Evolutionary conservation across 2,797 vertebrate species (phyloP).

Genomic region (Gobio occitaniae): DNA sequence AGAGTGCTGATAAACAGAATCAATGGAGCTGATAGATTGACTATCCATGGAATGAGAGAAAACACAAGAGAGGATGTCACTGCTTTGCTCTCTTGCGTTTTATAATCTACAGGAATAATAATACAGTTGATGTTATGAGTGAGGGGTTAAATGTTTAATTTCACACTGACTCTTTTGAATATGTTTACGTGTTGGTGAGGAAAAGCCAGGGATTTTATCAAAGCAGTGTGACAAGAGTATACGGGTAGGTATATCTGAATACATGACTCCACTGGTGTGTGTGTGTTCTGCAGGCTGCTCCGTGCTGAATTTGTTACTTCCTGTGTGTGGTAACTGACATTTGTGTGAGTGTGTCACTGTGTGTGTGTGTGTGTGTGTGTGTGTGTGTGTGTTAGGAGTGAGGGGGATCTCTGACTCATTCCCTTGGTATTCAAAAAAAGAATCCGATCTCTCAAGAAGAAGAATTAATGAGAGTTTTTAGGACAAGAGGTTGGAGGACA

Average conservation of each 20-base stretch:
- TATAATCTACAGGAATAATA: conserved; percentile 47
- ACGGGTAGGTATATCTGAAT: conserved; percentile 25
- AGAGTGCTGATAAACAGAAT: conserved; percentile 71
- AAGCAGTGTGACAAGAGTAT: conserved; percentile 35
- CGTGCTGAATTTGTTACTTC: conserved; percentile 38
- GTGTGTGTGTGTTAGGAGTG: conserved; percentile 37
- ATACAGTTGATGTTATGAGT: conserved; percentile 58
- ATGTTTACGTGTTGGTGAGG: neutral
- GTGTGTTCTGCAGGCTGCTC: conserved; percentile 36
- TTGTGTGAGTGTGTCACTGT: conserved; percentile 19
- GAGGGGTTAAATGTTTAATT: conserved; percentile 35
- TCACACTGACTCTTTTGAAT: conserved; percentile 27
- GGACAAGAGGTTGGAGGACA: conserved; percentile 46
- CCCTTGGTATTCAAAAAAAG: conserved; percentile 54
- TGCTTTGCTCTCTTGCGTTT: neutral
- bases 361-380: conserved; percentile 36
- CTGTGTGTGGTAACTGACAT: conserved; percentile 43
- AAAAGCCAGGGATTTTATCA: conserved; percentile 36
- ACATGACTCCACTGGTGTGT: conserved; percentile 37
- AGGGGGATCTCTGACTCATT: conserved; percentile 52
- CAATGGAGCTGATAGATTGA: conserved; percentile 72
- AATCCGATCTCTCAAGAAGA: conserved; percentile 46
- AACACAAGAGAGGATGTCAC: conserved; percentile 14
- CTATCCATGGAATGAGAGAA: conserved; percentile 58
- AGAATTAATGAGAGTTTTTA: conserved; percentile 57